phyloP scores from a whole-genome alignment of 1,140 invertebrate genomes.

The Ceratina japonica region DNA sequence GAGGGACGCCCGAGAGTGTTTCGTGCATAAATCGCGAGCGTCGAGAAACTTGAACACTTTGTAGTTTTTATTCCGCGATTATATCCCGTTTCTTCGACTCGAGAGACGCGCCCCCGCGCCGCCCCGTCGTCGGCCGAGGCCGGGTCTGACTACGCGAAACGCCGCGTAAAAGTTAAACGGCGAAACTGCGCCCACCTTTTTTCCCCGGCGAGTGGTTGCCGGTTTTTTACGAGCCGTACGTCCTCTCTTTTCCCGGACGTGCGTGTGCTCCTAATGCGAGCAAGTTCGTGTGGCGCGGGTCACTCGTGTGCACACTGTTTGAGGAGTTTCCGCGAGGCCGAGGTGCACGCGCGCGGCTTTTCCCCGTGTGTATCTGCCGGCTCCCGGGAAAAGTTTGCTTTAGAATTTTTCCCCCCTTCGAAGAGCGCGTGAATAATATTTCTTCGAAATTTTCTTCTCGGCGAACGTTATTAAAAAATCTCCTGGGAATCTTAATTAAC shows the following conservation, averaged over 20 bases:
- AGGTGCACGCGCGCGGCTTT: not conserved
- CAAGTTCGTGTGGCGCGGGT: not conserved
- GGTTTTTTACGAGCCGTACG: conserved; percentile 37
- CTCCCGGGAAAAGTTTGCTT: conserved; percentile 47
- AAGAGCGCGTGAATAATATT: not conserved
- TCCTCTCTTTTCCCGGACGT: conserved; percentile 34
- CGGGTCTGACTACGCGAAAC: not conserved
- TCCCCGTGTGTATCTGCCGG: not conserved
- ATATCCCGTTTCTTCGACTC: conserved; percentile 35
- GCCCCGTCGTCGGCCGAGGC: not conserved
- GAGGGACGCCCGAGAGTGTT: conserved; percentile 31
- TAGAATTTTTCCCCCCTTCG: conserved; percentile 54
- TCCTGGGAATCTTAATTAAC: not conserved
- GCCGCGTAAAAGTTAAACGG: conserved; percentile 58
- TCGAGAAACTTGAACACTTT: conserved; percentile 43
- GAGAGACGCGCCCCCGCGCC: not conserved
- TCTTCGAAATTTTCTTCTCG: not conserved
- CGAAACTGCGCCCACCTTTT: conserved; percentile 34
- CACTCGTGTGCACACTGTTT: conserved; percentile 11
- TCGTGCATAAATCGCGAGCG: conserved; percentile 39
- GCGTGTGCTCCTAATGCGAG: conserved; percentile 38
- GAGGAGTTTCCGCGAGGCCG: conserved; percentile 5
- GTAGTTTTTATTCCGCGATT: conserved; percentile 45
- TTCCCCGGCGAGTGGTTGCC: conserved; percentile 9
- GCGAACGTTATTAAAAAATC: not conserved